phyloP scores from a whole-genome alignment of 2,888 invertebrate species.

The Epiblema foenella region DNA sequence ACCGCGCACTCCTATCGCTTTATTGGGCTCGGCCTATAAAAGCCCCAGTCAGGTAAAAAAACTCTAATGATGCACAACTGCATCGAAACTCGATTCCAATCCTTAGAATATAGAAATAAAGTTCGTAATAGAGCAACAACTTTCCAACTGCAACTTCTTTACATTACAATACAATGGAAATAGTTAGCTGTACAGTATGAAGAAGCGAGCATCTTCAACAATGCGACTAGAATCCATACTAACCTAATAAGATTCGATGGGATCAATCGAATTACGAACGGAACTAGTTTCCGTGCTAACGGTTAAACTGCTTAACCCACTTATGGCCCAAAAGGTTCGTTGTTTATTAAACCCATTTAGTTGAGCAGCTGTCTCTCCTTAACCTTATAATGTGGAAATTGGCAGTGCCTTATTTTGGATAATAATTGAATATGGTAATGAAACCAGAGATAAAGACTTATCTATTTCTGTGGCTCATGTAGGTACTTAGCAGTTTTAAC shows the following conservation, averaged over 20 bases:
- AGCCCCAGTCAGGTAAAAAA: too few species aligned
- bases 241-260: conserved; percentile 62
- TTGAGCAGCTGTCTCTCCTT: conserved; percentile 24
- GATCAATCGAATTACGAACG: conserved; percentile 57
- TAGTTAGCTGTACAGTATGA: not conserved
- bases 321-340: conserved; percentile 30
- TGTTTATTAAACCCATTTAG: conserved; percentile 22
- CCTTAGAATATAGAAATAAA: not conserved
- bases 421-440: not conserved
- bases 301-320: conserved; percentile 41
- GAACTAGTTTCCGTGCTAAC: conserved; percentile 43
- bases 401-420: too few species aligned
- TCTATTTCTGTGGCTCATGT: too few species aligned
- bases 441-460: not conserved
- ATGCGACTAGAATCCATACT: conserved; percentile 29
- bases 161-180: not conserved
- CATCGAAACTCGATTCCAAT: not conserved
- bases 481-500: too few species aligned
- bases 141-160: not conserved
- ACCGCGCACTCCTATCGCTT: too few species aligned
- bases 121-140: not conserved
- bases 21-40: too few species aligned
- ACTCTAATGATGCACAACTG: too few species aligned
- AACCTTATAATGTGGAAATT: not conserved
- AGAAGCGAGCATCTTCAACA: conserved; percentile 12